Evolutionary conservation across 2,797 vertebrate genomes (phyloP).

Genomic region (Menidia menidia): DNA sequence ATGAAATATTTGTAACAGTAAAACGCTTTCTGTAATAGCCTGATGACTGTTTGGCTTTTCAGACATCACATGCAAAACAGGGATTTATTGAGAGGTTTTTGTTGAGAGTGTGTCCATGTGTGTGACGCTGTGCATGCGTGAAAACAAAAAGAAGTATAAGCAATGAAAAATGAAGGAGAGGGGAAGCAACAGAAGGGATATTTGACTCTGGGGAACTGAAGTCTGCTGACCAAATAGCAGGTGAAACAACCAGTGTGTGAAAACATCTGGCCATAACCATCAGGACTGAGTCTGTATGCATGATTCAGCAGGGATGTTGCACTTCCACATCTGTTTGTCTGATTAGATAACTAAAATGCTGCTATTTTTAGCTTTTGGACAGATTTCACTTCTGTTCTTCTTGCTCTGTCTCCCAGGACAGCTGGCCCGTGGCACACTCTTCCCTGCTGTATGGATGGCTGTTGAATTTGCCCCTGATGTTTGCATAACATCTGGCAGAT

Average conservation of each 20-base stretch:
- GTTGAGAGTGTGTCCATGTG: conserved; percentile 8
- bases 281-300: conserved; percentile 21
- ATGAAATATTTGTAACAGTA: conserved; percentile 53
- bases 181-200: conserved; percentile 11
- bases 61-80: conserved; percentile 40
- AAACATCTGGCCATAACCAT: conserved; percentile 48
- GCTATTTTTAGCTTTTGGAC: conserved; percentile 60
- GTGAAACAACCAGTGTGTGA: conserved; percentile 28
- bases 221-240: conserved; percentile 63
- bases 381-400: conserved; percentile 42
- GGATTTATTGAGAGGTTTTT: conserved; percentile 34
- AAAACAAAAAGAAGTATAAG: neutral
- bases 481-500: conserved; percentile 56
- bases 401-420: conserved; percentile 29
- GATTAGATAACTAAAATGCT: conserved; percentile 37
- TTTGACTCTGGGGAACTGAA: conserved; percentile 47
- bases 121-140: conserved; percentile 6
- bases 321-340: conserved; percentile 69
- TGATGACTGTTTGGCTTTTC: conserved; percentile 56
- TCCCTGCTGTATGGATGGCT: conserved; percentile 33
- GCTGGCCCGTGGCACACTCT: conserved; percentile 46
- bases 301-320: conserved; percentile 32
- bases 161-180: conserved; percentile 40
- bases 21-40: conserved; percentile 54
- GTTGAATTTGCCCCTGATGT: conserved; percentile 41